These are phyloP conservation scores for Enteromius radiatus DNA, from an alignment of 2,797 vertebrate species.

Conservation along the genomic window DNA sequence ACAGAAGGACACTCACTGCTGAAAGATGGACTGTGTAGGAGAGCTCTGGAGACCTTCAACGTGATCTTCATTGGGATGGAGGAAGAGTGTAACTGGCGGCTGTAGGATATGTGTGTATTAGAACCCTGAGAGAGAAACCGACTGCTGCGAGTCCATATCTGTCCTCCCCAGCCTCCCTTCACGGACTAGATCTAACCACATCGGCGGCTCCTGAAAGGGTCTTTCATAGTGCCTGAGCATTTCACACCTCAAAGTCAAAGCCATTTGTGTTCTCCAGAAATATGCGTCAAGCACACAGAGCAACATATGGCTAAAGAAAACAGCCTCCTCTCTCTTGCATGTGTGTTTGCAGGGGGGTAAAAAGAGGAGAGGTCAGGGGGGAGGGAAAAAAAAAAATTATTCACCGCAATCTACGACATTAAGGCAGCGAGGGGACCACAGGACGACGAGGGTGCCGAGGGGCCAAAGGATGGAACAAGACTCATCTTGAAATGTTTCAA, in stretches of 20 bases:
- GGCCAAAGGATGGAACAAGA: slow-evolving; percentile 18
- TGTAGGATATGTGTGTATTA: slow-evolving; percentile 79
- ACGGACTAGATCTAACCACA: slow-evolving; percentile 27
- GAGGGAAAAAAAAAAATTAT: slow-evolving; percentile 36
- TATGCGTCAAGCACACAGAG: slow-evolving; percentile 24
- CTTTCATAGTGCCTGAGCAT: slow-evolving; percentile 58
- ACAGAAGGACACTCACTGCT: slow-evolving; percentile 57
- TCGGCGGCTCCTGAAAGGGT: slow-evolving; percentile 57
- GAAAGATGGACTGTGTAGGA: slow-evolving; percentile 61
- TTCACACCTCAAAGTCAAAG: slow-evolving; percentile 51
- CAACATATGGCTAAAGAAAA: slow-evolving; percentile 46
- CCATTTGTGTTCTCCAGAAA: slow-evolving; percentile 42
- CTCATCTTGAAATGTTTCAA: slow-evolving; percentile 79
- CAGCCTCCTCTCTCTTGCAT: slow-evolving; percentile 46
- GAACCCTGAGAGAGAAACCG: slow-evolving; percentile 85
- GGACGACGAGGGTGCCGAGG: slow-evolving; percentile 29
- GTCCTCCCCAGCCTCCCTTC: slow-evolving; percentile 41
- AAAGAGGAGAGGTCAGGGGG: not conserved
- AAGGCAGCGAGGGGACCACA: slow-evolving; percentile 80
- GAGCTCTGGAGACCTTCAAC: slow-evolving; percentile 61
- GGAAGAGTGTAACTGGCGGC: slow-evolving; percentile 73
- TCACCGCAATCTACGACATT: slow-evolving; percentile 77
- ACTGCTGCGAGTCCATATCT: slow-evolving; percentile 70
- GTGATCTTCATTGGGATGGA: slow-evolving; percentile 69
- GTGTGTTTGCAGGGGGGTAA: slow-evolving; percentile 21